Evolutionary conservation across 2,797 vertebrate genomes (phyloP).

Genomic region (Sebastes taczanowskii): DNA sequence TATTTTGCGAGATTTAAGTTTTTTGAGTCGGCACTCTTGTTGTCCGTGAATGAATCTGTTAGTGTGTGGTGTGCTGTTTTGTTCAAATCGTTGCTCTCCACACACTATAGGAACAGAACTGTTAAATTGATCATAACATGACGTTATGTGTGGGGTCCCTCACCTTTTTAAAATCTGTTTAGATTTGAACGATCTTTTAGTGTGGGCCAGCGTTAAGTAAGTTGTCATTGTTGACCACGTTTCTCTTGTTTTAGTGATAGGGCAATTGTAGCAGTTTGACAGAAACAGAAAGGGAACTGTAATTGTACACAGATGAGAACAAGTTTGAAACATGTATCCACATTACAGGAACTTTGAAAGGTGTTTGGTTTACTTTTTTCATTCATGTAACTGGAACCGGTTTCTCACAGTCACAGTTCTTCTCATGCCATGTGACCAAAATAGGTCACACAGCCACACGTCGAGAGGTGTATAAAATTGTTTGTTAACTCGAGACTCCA

Average conservation of each 20-base stretch:
- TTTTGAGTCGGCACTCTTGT: too few species aligned
- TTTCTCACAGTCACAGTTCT: background rate
- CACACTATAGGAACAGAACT: background rate
- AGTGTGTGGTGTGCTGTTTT: too few species aligned
- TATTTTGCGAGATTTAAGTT: too few species aligned
- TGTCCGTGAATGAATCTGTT: too few species aligned
- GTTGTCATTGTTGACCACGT: background rate
- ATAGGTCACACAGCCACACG: slow-evolving; percentile 36
- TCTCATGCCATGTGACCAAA: slow-evolving; percentile 6
- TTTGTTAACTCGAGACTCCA: slow-evolving; percentile 14
- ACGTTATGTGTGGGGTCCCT: background rate
- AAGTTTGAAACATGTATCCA: background rate
- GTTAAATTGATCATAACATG: background rate
- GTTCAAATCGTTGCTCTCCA: background rate
- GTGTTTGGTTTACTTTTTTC: background rate
- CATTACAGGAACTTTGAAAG: background rate
- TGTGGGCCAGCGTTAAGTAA: background rate
- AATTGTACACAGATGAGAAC: background rate
- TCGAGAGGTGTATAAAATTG: slow-evolving; percentile 21
- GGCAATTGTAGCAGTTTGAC: background rate
- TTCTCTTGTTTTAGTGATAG: slow-evolving; percentile 9
- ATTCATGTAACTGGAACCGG: background rate
- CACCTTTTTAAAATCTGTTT: background rate
- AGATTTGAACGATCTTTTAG: background rate
- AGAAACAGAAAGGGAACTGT: background rate